Base-by-base conservation (phyloP, 2,888 invertebrate species). In the Brachyptera putata region DNA sequence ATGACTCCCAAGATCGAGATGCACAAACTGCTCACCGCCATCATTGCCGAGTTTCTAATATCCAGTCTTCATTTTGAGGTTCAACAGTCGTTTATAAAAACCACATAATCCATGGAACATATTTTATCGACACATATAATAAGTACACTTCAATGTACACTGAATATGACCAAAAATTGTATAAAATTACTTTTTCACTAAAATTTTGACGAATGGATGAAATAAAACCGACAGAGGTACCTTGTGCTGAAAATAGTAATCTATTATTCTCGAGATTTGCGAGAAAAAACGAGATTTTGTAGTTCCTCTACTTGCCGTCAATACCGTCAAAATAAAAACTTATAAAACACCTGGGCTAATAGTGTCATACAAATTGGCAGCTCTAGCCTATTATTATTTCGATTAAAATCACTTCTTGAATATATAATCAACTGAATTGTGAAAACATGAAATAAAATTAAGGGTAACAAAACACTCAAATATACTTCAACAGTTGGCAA, bases 171-270 rank as follows among this genome's bases (percentile, higher is more conserved):
- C 48, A 41, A 60, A 37, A 57, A 56, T 50, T 49, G 57, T 60
- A 50, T 50, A 43, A 57, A 22, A 57, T 36, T 21, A 43, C 49
- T 34, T 61, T 46, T 57, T 48, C 57, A 46, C 48, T 57, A 57
- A 34, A 57, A 57, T 21, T 57, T 57, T 57, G 18, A 37, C 55
- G 21, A 61, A 61, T 56, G 55, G 56, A 49, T 22, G 57, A 64
- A 65, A 62, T 61, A 58, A 58, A 64, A 62, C 65, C 64, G 61
- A 63, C 62, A 65, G 62, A 62, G 59, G 60, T 64, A 63, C 65
- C 66, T 64, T 66, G 65, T 63, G 65, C 69, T 68, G 69, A 69
- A 69, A 69, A 69, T 69, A 69, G 68, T 69, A 66, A 67, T 67
- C 66, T 65, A 66, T 66, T 66, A 67, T 67, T 69, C 68, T 68